phyloP scores from a whole-genome alignment of 2,113 vertebrate species.

The Phalacrocorax carbo region DNA sequence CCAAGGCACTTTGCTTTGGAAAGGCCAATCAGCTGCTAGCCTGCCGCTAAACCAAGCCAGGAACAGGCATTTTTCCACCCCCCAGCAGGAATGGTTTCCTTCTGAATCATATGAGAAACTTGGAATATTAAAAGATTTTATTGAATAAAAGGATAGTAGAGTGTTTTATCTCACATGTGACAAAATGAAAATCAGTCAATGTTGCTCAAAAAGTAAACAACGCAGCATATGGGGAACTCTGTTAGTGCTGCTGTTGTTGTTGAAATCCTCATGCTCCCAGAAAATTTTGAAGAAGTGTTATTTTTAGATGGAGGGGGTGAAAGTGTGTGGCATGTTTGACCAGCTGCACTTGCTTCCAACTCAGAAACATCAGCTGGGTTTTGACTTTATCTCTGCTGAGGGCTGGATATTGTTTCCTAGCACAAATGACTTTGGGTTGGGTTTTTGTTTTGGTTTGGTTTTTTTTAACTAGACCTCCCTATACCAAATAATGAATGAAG shows the following conservation, averaged over 20 bases:
- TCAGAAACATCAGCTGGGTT: background rate
- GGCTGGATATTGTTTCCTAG: background rate
- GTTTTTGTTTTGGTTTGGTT: background rate
- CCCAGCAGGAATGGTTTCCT: background rate
- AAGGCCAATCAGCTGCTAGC: background rate
- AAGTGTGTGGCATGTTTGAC: background rate
- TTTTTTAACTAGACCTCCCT: background rate
- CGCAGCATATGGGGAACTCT: background rate
- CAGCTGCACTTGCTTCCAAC: background rate
- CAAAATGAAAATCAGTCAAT: background rate
- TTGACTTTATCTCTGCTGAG: background rate
- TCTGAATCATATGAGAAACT: background rate
- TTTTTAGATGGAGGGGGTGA: background rate
- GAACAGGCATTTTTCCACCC: background rate
- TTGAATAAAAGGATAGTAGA: background rate
- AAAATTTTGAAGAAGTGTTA: background rate
- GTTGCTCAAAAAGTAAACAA: background rate
- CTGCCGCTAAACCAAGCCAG: background rate
- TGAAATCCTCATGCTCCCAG: background rate
- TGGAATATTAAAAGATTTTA: slow-evolving; percentile 14
- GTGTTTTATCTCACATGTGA: slow-evolving; percentile 27
- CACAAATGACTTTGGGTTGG: background rate
- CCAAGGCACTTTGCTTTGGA: background rate
- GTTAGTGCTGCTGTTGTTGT: background rate
- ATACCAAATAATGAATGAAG: background rate